phyloP scores from a whole-genome alignment of 2,113 vertebrate species.

The Albula goreensis region DNA sequence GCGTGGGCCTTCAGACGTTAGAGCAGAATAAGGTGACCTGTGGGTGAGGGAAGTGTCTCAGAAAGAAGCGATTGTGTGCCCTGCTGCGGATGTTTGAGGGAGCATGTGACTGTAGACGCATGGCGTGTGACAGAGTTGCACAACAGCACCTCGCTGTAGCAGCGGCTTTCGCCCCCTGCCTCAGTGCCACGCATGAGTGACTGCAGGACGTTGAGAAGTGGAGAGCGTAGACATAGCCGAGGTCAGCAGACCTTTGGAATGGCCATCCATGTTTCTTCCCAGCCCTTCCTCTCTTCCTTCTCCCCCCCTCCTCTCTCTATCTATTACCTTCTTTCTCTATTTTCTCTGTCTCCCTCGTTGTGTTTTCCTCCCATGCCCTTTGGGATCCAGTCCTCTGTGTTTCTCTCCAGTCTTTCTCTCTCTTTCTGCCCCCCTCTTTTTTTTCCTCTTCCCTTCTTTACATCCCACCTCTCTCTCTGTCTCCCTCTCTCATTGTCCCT shows the following conservation, averaged over 20 bases:
- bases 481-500: background rate
- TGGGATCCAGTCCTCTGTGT: background rate
- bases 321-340: slow-evolving; percentile 25
- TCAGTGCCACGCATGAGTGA: background rate
- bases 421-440: slow-evolving; percentile 14
- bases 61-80: too few relatives aligned
- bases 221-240: background rate
- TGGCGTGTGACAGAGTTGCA: background rate
- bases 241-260: too few relatives aligned
- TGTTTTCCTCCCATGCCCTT: background rate
- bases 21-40: too few relatives aligned
- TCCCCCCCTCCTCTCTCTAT: too few relatives aligned
- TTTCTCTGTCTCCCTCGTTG: slow-evolving; percentile 5
- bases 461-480: background rate
- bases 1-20: too few relatives aligned
- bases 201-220: background rate
- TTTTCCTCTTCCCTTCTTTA: too few relatives aligned
- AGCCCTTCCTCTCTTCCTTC: too few relatives aligned
- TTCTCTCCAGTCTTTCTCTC: background rate
- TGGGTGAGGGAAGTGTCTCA: too few relatives aligned
- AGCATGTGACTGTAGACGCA: background rate
- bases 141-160: background rate
- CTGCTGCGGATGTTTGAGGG: background rate
- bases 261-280: too few relatives aligned
- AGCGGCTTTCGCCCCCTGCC: background rate